Evolutionary conservation across 2,113 vertebrate genomes (phyloP).

Genomic region (Hassar affinis): DNA sequence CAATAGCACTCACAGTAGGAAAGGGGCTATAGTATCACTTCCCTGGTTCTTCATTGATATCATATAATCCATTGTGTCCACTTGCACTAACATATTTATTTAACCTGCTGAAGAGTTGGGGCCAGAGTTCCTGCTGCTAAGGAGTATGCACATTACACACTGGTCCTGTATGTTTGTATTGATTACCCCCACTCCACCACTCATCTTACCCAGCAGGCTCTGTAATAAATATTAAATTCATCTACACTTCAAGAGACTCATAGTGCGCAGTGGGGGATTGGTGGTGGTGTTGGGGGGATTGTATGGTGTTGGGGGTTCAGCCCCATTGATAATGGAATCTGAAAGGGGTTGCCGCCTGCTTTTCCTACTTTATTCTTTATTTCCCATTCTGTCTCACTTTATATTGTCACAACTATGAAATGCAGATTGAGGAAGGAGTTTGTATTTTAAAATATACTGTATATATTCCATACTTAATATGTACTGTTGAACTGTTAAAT

Average conservation of each 20-base stretch:
- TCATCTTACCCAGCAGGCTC: constrained; percentile 92
- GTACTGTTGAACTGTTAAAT: background rate
- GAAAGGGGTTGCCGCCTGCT: constrained; percentile 65
- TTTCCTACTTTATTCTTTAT: constrained; percentile 49
- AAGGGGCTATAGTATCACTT: constrained; percentile 73
- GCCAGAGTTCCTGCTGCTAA: constrained; percentile 85
- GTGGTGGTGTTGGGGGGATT: no score
- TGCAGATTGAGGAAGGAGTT: constrained; percentile 18
- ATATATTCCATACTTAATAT: background rate
- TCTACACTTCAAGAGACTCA: constrained; percentile 76
- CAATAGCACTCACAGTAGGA: constrained; percentile 78
- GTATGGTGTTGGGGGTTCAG: constrained; percentile 58
- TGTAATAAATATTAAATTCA: constrained; percentile 76
- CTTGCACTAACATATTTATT: constrained; percentile 96
- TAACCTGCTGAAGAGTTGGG: constrained; percentile 91
- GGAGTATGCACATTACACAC: constrained; percentile 89
- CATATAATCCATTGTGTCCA: constrained; percentile 86
- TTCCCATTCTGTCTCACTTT: constrained; percentile 33
- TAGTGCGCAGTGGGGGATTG: no score
- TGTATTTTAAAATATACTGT: background rate
- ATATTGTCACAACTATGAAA: constrained; percentile 19
- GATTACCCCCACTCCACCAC: constrained; percentile 90
- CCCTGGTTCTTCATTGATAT: constrained; percentile 86
- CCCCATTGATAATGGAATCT: constrained; percentile 71
- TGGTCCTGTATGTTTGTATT: constrained; percentile 90